phyloP scores from a whole-genome alignment of 2,888 invertebrate species.

The Clusia tigrina region DNA sequence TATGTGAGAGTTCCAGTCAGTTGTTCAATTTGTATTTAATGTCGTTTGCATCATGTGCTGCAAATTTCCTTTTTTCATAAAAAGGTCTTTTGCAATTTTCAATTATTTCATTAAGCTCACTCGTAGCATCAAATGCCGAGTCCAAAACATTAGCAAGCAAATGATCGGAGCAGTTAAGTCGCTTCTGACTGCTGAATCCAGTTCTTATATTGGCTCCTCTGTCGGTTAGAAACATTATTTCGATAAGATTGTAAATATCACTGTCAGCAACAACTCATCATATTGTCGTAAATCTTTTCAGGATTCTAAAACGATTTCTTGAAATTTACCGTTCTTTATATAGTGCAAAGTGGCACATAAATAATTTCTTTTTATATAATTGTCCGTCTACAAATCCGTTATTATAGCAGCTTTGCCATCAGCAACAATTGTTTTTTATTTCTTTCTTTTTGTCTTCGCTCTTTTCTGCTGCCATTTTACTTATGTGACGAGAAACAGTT shows the following conservation, averaged over 20 bases:
- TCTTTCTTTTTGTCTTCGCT: neutral
- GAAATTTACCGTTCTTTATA: slow-evolving; percentile 23
- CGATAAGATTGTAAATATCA: slow-evolving; percentile 19
- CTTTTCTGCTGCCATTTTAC: neutral
- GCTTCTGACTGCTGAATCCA: slow-evolving; percentile 24
- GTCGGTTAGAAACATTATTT: slow-evolving; percentile 30
- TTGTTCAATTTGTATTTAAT: slow-evolving; percentile 20
- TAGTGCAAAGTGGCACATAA: slow-evolving; percentile 26
- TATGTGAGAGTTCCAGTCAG: slow-evolving; percentile 24
- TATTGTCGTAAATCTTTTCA: no score
- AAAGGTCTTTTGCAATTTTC: slow-evolving; percentile 24
- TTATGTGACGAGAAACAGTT: neutral
- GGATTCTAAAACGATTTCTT: slow-evolving; percentile 20
- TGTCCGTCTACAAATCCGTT: slow-evolving; percentile 27
- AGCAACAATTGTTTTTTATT: neutral
- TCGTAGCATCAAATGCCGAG: slow-evolving; percentile 21
- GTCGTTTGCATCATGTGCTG: slow-evolving; percentile 19
- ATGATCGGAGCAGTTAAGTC: slow-evolving; percentile 26
- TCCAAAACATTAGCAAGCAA: slow-evolving; percentile 27
- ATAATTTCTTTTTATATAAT: slow-evolving; percentile 24
- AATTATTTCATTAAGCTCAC: slow-evolving; percentile 20
- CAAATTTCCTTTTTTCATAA: slow-evolving; percentile 26
- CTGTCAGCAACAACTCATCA: slow-evolving; percentile 21
- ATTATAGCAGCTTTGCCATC: slow-evolving; percentile 26
- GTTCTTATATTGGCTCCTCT: slow-evolving; percentile 27